Evolutionary conservation across 2,113 vertebrate species (phyloP).

Genomic region (Oryzias woworae): DNA sequence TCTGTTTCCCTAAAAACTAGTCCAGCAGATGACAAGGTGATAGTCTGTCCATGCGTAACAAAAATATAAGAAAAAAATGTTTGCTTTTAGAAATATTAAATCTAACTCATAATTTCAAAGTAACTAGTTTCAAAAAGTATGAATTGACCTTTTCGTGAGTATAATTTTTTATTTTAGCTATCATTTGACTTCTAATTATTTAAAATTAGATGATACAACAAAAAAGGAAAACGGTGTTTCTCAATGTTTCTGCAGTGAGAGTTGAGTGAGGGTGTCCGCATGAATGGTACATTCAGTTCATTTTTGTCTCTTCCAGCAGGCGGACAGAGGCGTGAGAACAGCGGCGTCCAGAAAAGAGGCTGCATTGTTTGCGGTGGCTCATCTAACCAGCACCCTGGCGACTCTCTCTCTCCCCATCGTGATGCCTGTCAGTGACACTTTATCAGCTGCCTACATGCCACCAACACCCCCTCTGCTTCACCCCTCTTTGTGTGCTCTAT

Average conservation of each 20-base stretch:
- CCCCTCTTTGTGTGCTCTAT: constrained; percentile 41
- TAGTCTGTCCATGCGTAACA: no score
- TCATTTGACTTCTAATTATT: neutral
- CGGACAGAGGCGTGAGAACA: constrained; percentile 26
- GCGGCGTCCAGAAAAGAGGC: constrained; percentile 33
- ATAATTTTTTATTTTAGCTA: no score
- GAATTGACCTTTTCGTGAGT: no score
- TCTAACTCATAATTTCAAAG: no score
- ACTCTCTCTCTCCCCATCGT: constrained; percentile 57
- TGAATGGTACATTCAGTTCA: constrained; percentile 14
- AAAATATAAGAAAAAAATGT: no score
- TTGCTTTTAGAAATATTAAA: no score
- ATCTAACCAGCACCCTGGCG: constrained; percentile 46
- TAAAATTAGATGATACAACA: neutral
- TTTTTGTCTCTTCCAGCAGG: constrained; percentile 27
- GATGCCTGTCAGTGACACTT: constrained; percentile 67
- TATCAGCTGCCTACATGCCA: constrained; percentile 65
- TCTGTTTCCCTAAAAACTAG: no score
- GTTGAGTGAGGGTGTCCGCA: constrained; percentile 11
- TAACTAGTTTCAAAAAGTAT: no score
- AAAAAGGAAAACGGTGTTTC: neutral
- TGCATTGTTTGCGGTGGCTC: constrained; percentile 49
- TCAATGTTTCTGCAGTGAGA: neutral
- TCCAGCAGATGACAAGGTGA: no score
- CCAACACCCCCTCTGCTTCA: constrained; percentile 49